A percentile compares a stretch with the other conserved stretches of the same genome.
Evolutionary conservation across 2,888 invertebrate genomes (phyloP).

Genomic region (Zhengitettix transpicula): DNA sequence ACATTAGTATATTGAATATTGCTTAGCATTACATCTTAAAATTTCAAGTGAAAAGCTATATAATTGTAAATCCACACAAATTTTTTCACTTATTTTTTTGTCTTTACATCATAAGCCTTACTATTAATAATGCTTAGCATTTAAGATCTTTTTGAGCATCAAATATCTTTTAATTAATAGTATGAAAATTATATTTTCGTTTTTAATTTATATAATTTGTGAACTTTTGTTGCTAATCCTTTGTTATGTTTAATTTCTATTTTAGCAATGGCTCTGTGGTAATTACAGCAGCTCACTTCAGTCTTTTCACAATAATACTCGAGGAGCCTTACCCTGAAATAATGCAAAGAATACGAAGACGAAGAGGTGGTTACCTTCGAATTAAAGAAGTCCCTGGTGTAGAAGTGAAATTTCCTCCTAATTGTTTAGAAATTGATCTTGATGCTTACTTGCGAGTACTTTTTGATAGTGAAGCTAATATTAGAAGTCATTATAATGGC

Average conservation of each 20-base stretch:
- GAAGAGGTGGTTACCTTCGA: conserved; percentile 15
- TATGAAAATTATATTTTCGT: too few relatives aligned
- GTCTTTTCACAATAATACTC: conserved; percentile 17
- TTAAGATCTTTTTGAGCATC: too few relatives aligned
- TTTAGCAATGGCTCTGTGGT: conserved; percentile 11
- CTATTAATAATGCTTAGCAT: too few relatives aligned
- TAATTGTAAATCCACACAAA: too few relatives aligned
- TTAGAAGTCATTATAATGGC: background rate
- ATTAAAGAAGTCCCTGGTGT: conserved; percentile 17
- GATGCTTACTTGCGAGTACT: conserved; percentile 16
- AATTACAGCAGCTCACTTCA: conserved; percentile 16
- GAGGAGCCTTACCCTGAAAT: conserved; percentile 15
- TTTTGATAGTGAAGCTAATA: conserved; percentile 15
- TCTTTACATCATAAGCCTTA: too few relatives aligned
- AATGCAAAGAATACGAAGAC: conserved; percentile 11
- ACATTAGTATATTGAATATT: too few relatives aligned
- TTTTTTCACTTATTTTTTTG: too few relatives aligned
- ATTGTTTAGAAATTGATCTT: conserved; percentile 15
- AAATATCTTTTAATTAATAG: too few relatives aligned
- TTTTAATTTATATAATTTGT: too few relatives aligned
- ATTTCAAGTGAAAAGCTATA: too few relatives aligned
- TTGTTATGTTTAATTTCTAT: background rate
- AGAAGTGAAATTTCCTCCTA: conserved; percentile 17
- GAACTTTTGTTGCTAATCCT: background rate
- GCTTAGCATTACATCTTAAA: too few relatives aligned